Percentiles rank a stretch among this genome's conserved stretches.
Conservation (phyloP, 1,140 invertebrate species). For the Homarus americanus region DNA sequence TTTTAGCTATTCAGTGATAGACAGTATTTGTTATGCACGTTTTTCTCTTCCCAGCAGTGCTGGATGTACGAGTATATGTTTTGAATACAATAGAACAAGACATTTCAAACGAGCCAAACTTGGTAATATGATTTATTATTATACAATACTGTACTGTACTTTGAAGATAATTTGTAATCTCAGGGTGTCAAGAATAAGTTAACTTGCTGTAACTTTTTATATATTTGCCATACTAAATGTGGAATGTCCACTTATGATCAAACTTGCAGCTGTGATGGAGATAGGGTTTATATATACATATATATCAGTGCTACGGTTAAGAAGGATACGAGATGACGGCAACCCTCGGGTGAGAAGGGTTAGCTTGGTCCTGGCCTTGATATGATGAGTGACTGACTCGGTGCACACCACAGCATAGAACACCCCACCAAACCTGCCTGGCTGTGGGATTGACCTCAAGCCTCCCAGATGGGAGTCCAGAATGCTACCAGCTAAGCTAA, state of each 20-base stretch:
- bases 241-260: background rate
- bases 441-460: too few relatives aligned
- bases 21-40: slow-evolving; percentile 1
- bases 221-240: background rate
- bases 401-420: too few relatives aligned
- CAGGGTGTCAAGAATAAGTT: slow-evolving; percentile 13
- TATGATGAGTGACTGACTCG: too few relatives aligned
- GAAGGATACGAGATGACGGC: too few relatives aligned
- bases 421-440: too few relatives aligned
- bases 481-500: too few relatives aligned
- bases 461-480: too few relatives aligned
- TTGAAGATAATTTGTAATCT: background rate
- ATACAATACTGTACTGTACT: too few relatives aligned
- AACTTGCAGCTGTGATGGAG: background rate
- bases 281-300: background rate
- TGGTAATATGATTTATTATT: background rate
- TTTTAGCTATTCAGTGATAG: background rate
- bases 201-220: background rate
- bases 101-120: background rate
- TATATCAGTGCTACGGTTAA: too few relatives aligned
- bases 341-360: too few relatives aligned
- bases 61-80: slow-evolving; percentile 1
- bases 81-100: background rate
- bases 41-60: background rate
- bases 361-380: too few relatives aligned